Percentiles rank a stretch among this genome's conserved stretches.
phyloP scores from a whole-genome alignment of 2,888 invertebrate genomes.

The Noctua janthe region DNA sequence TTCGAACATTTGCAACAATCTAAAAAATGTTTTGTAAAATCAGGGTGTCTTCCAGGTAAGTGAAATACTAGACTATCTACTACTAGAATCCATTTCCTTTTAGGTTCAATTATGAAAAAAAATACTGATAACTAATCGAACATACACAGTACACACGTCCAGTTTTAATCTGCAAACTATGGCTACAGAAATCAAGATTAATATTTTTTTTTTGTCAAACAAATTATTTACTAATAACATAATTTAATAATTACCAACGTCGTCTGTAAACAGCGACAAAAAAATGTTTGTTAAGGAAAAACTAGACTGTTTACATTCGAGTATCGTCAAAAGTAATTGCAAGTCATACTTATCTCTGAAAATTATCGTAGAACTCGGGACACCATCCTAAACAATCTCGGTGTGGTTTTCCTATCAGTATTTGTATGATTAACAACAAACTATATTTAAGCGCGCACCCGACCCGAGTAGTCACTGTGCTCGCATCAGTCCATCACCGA shows the following conservation, averaged over 20 bases:
- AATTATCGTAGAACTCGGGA: slow-evolving; percentile 11
- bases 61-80: neutral
- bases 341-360: slow-evolving; percentile 33
- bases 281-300: neutral
- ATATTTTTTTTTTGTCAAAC: neutral
- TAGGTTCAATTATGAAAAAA: neutral
- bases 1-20: too few relatives aligned
- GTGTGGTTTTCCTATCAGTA: slow-evolving; percentile 41
- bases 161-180: neutral
- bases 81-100: neutral
- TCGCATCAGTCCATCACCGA: slow-evolving; percentile 8
- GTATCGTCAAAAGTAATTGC: neutral
- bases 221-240: neutral
- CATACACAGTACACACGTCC: neutral
- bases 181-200: neutral
- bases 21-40: neutral
- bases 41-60: neutral
- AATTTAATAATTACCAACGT: neutral
- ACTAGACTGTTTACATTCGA: neutral
- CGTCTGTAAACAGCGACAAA: neutral
- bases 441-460: slow-evolving; percentile 44
- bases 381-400: neutral
- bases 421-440: slow-evolving; percentile 50
- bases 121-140: neutral
- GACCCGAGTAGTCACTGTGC: slow-evolving; percentile 18